A percentile compares a stretch with the other conserved stretches of the same genome.
Conservation (phyloP, 2,888 invertebrate species). For the Lypha dubia region DNA sequence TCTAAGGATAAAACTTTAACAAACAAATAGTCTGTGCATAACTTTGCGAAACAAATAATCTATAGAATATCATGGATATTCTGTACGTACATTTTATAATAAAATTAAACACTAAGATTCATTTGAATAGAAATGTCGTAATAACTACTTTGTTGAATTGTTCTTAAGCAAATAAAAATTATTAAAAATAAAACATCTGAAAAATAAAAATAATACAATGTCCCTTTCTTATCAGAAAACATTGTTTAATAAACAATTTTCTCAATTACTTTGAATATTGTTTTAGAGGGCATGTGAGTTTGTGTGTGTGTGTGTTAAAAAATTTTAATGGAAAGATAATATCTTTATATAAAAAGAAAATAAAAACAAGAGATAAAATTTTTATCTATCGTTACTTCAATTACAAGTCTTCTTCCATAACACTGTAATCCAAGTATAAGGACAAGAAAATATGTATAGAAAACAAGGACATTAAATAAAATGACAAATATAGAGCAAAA, state of each 20-base stretch:
- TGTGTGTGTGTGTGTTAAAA: not conserved
- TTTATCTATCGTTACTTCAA: constrained; percentile 49
- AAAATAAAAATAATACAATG: too few species aligned
- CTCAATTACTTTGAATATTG: not conserved
- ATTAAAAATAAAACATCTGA: too few species aligned
- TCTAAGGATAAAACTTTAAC: not conserved
- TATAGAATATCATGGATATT: constrained; percentile 6
- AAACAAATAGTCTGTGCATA: not conserved
- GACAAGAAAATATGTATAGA: constrained; percentile 2
- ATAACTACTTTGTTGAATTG: too few species aligned
- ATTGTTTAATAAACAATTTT: not conserved
- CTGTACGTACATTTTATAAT: not conserved
- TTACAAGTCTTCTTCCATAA: constrained; percentile 41
- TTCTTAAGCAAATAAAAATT: too few species aligned
- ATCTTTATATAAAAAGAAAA: not conserved
- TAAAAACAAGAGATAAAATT: constrained; percentile 27
- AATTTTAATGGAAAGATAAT: constrained; percentile 22
- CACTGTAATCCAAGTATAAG: constrained; percentile 32
- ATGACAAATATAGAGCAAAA: constrained; percentile 48
- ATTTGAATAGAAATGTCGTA: not conserved
- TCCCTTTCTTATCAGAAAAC: not conserved
- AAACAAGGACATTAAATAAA: constrained; percentile 44
- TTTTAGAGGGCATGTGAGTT: too few species aligned
- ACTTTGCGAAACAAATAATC: constrained; percentile 37
- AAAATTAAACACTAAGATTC: not conserved